Percentiles rank a stretch among this genome's conserved stretches.
Evolutionary conservation across 2,888 invertebrate genomes (phyloP).

Genomic region (Lithophane socia): DNA sequence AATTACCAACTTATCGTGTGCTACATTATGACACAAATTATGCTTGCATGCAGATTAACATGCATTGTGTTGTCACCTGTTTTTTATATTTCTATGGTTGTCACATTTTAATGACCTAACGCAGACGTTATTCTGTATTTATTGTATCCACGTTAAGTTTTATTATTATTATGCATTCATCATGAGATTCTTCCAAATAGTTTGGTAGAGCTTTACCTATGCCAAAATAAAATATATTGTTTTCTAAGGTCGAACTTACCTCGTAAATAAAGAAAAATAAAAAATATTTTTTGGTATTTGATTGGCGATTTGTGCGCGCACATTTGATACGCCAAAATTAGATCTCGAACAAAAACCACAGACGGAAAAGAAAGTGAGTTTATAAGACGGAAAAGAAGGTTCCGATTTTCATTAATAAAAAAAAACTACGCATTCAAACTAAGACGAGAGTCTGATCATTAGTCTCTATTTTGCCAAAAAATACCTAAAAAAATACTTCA

Average conservation of each 20-base stretch:
- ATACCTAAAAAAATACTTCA: neutral
- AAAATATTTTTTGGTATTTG: neutral
- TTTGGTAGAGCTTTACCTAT: neutral
- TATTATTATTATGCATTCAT: neutral
- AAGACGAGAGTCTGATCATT: neutral
- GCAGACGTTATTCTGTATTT: neutral
- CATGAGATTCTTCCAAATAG: no score
- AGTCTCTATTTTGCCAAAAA: neutral
- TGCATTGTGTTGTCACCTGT: conserved; percentile 17
- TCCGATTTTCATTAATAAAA: neutral
- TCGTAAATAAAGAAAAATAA: neutral
- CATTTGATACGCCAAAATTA: neutral
- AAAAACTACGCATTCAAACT: neutral
- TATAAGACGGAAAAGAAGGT: neutral
- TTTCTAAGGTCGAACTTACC: neutral
- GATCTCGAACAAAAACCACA: neutral
- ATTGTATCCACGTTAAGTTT: neutral
- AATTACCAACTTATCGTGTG: conserved; percentile 36
- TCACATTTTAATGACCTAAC: neutral
- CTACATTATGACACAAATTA: conserved; percentile 22
- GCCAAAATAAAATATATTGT: neutral
- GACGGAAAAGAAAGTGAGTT: neutral
- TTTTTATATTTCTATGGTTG: no score
- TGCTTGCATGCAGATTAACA: conserved; percentile 23
- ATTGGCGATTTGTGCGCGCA: neutral